Percentiles rank a stretch among this genome's conserved stretches.
Conservation (phyloP, 2,888 invertebrate species). For the Oeneis ivallda region DNA sequence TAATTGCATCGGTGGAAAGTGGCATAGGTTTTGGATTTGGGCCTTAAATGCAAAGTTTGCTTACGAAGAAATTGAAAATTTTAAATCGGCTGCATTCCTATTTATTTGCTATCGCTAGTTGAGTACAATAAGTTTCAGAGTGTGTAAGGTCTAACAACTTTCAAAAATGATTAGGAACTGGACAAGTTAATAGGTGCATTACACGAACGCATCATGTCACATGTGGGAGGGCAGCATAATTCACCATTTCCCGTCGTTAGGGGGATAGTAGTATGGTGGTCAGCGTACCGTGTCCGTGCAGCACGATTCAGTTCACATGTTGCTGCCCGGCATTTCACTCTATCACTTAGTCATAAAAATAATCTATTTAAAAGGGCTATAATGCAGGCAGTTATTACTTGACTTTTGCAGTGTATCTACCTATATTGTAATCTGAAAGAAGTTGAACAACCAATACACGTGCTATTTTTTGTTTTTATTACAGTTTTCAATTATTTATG, state of each 20-base stretch:
- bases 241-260: constrained; percentile 73
- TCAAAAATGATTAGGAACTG: constrained; percentile 18
- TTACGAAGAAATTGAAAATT: neutral
- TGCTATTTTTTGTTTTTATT: neutral
- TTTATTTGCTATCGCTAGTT: neutral
- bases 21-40: too few species aligned
- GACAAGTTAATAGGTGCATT: constrained; percentile 30
- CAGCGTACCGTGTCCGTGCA: constrained; percentile 56
- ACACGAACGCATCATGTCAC: constrained; percentile 41
- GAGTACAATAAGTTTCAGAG: neutral
- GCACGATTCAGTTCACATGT: constrained; percentile 48
- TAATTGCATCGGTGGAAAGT: too few species aligned
- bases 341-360: neutral
- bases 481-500: too few species aligned
- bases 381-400: neutral
- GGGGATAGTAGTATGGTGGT: constrained; percentile 64
- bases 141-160: constrained; percentile 11
- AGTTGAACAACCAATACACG: neutral
- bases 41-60: neutral
- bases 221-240: constrained; percentile 71
- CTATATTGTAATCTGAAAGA: neutral
- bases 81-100: neutral
- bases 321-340: constrained; percentile 46
- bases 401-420: neutral
- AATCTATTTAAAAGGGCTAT: neutral